phyloP scores from a whole-genome alignment of 2,113 vertebrate genomes.

The Myrmecophaga tridactyla region DNA sequence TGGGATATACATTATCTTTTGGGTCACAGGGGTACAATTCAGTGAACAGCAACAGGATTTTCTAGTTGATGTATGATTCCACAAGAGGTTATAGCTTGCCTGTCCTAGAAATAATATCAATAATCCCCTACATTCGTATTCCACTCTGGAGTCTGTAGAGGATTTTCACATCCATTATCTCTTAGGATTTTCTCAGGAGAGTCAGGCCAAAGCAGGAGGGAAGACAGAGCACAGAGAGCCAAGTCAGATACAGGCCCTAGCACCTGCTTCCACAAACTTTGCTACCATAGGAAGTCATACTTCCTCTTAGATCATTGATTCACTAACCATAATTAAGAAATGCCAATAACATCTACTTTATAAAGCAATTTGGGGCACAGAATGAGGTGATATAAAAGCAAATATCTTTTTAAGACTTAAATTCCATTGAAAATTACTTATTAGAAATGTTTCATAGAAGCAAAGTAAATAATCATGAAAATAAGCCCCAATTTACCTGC shows the following conservation, averaged over 20 bases:
- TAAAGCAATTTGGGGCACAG: background rate
- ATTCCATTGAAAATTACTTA: background rate
- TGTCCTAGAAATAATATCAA: constrained; percentile 72
- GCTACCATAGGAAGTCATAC: background rate
- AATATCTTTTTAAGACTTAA: background rate
- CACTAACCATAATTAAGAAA: background rate
- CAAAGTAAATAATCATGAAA: background rate
- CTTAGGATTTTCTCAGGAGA: background rate
- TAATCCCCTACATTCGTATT: constrained; percentile 72
- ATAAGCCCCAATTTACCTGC: background rate
- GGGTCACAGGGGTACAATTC: constrained; percentile 68
- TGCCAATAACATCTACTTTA: background rate
- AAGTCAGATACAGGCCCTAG: background rate
- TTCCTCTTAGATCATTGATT: background rate
- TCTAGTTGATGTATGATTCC: constrained; percentile 71
- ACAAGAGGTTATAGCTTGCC: constrained; percentile 65
- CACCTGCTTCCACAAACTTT: background rate
- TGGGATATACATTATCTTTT: constrained; percentile 73
- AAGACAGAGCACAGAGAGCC: background rate
- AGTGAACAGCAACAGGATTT: constrained; percentile 71
- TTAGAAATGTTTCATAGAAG: background rate
- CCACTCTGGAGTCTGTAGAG: constrained; percentile 39
- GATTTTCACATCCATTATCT: constrained; percentile 59
- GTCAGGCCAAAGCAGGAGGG: background rate
- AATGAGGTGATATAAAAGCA: background rate